Base-by-base conservation (phyloP, 2,113 vertebrate genomes). In the Onychostoma macrolepis region DNA sequence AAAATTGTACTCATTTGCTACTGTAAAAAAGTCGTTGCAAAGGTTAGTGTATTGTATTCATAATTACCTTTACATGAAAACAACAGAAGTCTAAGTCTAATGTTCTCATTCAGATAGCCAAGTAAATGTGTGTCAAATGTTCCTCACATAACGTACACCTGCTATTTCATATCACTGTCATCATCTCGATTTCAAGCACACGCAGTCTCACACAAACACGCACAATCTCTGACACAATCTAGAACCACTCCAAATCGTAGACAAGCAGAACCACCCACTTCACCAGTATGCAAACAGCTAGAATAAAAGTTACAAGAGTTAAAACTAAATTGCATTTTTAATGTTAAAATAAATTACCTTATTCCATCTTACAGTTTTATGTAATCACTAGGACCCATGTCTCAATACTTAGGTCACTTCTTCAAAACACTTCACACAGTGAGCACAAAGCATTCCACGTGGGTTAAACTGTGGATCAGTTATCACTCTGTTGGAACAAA, bases 171-270 rank as follows among this genome's bases (percentile, higher is more conserved):
- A n/a, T 61, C 75, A 36, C 30, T 80, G 53, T 80, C 30, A 58
- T n/a, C 50, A 79, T 79, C 77, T 80, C 50, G 10, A 80, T 38
- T 63, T 63, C 56, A 80, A 15, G 56, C 33, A 80, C 53, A 61
- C 2, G 13, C 48, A 78, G 8, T 38, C 36, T 24, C 21, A 72
- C 19, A 24, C 28, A 17, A 38, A 76, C 33, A 76, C 2, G 1
- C 26, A 77, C 36, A 30, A 30, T 50, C 13, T 48, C 21, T 80
- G 12, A 38, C 50, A 80, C 56, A n/a, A 61, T 61, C 56, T 61
- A n/a, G 6, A 58, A 80, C 33, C 1, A 50, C 53, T 61, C 6
- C 53, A 38, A 56, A 80, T 1, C 19, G 13, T 1, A 38, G 50
- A 80, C 17, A 38, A 50, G 1, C 24, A 75, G 6, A 19, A 26